Base-by-base conservation (phyloP, 2,113 vertebrate genomes). In the Oreotrochilus melanogaster region DNA sequence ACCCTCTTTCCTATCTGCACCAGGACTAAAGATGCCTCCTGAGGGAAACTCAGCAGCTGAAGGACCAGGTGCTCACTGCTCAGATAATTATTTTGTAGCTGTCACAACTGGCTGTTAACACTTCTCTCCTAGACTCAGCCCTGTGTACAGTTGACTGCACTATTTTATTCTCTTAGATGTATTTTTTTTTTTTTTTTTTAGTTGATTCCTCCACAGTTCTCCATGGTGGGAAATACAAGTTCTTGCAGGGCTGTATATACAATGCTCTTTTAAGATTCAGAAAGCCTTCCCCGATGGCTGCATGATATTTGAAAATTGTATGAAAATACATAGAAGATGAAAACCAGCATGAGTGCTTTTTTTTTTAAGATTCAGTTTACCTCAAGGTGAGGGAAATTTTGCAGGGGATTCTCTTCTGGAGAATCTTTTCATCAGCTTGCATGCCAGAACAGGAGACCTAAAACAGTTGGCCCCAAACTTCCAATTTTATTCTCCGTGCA, bases 161-260 rank as follows among this genome's bases (percentile, higher is more conserved):
- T 96, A 79, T 96, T 96, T 95, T 97, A 97, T 96, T 97, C 95
- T 96, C 85, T 94, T 93, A 95, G 92, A 94, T 95, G 80, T 95
- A 60, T 10, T 78, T 65, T 67, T 16, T 10, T 6, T 8, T 1
- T 22, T 13, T 22, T 10, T 12, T 9, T 4, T 11, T 14, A 42
- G 56, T 82, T 82, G 35, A 69, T 78, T 95, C 51, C 64, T 84
- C 14, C 45, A 92, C 4, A 1, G 60, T 14, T 88, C 43, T 93
- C 86, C 67, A 75, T 60, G 35, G 89, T 78, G 56, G 76, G 91
- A 91, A 93, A 79, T 18, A 80, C 30, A 33, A n/a, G 11, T 57
- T 94, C 89, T 79, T 95, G 88, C 56, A 96, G 54, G 69, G 45
- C 61, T 90, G 65, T 86, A 95, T 93, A 88, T 92, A 90, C 2